A percentile compares a stretch with the other conserved stretches of the same genome.
These are phyloP conservation scores for Stomatorhinus ivindoensis DNA, from an alignment of 2,113 vertebrate species.

Conservation along the genomic window DNA sequence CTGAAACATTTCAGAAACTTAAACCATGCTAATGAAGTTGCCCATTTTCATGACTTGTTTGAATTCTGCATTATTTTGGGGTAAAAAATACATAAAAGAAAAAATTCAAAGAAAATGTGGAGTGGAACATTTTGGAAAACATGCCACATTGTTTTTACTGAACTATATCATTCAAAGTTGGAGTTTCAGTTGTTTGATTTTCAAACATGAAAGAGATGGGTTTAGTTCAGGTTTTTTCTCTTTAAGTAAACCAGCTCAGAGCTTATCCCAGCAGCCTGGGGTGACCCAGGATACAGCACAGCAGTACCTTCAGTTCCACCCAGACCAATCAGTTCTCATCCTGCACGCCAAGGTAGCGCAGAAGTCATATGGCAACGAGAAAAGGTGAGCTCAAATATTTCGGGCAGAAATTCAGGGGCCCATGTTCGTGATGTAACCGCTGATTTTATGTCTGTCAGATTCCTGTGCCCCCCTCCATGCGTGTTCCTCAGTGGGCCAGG, in stretches of 20 bases:
- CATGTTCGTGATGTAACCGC: neutral
- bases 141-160: neutral
- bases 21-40: neutral
- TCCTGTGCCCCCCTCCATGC: conserved; percentile 92
- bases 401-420: neutral
- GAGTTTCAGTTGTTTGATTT: neutral
- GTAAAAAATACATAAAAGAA: neutral
- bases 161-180: neutral
- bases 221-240: neutral
- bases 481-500: conserved; percentile 79
- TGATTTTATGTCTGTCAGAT: conserved; percentile 55
- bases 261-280: conserved; percentile 34
- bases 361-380: conserved; percentile 92
- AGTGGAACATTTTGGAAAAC: neutral
- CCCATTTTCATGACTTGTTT: neutral
- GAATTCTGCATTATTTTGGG: neutral
- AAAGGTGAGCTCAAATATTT: conserved; percentile 61
- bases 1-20: neutral
- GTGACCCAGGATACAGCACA: conserved; percentile 52
- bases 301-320: conserved; percentile 63
- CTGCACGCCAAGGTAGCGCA: conserved; percentile 90
- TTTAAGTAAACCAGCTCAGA: conserved; percentile 38
- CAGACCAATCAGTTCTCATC: conserved; percentile 74
- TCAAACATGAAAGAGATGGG: neutral
- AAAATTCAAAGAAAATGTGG: neutral